Base-by-base conservation (phyloP, 1,140 invertebrate genomes). In the Drosophila elegans region DNA sequence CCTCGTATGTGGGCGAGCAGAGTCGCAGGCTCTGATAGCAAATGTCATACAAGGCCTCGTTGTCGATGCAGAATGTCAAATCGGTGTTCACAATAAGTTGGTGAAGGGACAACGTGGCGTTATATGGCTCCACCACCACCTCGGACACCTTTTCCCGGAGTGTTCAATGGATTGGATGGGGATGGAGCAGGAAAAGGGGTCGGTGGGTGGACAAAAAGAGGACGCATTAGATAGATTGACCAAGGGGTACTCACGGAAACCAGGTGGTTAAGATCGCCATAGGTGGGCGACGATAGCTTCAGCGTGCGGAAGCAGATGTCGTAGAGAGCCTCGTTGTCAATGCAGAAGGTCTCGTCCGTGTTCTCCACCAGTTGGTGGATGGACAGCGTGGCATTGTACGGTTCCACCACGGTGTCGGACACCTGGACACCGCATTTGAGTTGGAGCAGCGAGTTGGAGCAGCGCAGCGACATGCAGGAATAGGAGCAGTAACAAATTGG, bases 241-340 rank as follows among this genome's bases (percentile, higher is more conserved):
- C 73, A 52, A 49, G 53, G 52, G 54, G 42, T 73, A 92, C 91
- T 92, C 85, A 95, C 96, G 76, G 96, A 97, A 42, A 95, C 96
- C 34, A 97, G 94, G 93, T 97, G 96, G 91, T 97, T 97, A 60
- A 97, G 92, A 85, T 97, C 97, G 29, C 96, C 96, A 84, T 98
- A 98, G 2, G 97, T 97, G 21, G 97, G 97, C 25, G 96, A 97
- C 7, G 95, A 95, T 1, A 98, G 93, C 93, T 98, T 98, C 61
- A 98, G 93, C 27, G 97, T 98, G 77, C 97, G 95, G 95, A 98
- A 98, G 93, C 97, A 98, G 83, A 98, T 98, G 92, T 98, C 97
- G 88, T 98, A 98, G 10, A 98, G 94, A 62, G 97, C 97, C 93
- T 98, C 97, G 92, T 98, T 97, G 93, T 98, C 97, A 89, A 98